Percentiles rank a stretch among this genome's conserved stretches.
phyloP scores from a whole-genome alignment of 2,797 vertebrate species.

The Anolis apletophallus region DNA sequence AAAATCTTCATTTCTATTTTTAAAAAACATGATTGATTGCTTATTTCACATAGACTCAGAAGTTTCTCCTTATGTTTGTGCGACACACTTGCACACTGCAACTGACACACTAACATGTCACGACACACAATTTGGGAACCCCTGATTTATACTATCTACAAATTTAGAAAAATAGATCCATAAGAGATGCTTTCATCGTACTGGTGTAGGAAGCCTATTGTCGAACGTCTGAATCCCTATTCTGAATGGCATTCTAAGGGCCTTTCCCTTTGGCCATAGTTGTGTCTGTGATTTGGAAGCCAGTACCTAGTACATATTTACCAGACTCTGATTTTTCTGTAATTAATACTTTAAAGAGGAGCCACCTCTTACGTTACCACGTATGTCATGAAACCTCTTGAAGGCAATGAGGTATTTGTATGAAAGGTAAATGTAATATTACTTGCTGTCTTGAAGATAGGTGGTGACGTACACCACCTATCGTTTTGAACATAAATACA shows the following conservation, averaged over 20 bases:
- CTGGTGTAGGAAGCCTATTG: background rate
- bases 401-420: no score
- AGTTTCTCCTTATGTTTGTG: no score
- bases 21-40: no score
- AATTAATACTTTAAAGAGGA: background rate
- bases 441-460: background rate
- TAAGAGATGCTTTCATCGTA: background rate
- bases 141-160: background rate
- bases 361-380: background rate
- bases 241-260: background rate
- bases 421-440: background rate
- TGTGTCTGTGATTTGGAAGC: background rate
- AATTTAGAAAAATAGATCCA: background rate
- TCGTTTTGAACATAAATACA: no score
- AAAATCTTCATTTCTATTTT: no score
- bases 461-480: no score
- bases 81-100: no score
- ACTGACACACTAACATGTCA: no score
- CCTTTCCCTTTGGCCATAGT: no score
- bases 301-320: background rate
- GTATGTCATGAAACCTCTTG: background rate
- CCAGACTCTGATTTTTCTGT: no score
- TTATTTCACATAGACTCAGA: no score
- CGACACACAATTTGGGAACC: no score
- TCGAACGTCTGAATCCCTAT: background rate